Base-by-base conservation (phyloP, 2,888 invertebrate genomes). In the Ligdia adustata region DNA sequence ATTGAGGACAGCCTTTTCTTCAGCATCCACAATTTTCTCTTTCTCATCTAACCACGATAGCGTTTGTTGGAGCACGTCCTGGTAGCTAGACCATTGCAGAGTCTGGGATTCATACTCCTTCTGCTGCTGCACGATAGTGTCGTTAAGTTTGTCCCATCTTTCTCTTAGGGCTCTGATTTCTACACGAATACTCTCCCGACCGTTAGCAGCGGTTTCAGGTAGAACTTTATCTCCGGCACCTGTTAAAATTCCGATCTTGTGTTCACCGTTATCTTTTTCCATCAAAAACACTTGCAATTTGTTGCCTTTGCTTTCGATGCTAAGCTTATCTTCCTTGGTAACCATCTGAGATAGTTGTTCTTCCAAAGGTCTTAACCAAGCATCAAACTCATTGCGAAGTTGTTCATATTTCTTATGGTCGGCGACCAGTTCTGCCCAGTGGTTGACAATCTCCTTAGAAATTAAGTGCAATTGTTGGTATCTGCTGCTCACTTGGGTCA, bases 181-280 rank as follows among this genome's bases (percentile, higher is more conserved):
- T 57, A 95, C 93, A n/a, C 98, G 92, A 43, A 98, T 94, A 39
- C 92, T 93, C 78, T 99, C 98, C 52, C 98, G 92, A 0, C 98
- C 98, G 62, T 94, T 94, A 0, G 98, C 95, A 5, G 98, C 96
- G 1, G 98, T 99, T 78, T 97, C 97, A 0, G 98, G 96, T 52
- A 97, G 92, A n/a, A 98, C 93, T 75, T 95, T 94, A 71, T 99
- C 98, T 1, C 97, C 97, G 0, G 95, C 92, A 2, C 94, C 91
- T 7, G 95, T 94, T 9, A 97, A 82, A 24, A 93, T 92, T 40
- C 93, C 92, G 18, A 98, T 91, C 62, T 95, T 93, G 64, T 94
- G 94, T 63, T 96, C 95, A 1, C 96, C 97, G 70, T 96, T 95
- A 60, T 98, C 97, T 59, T 94, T 93, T 72, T 98, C 98, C 5